Conservation (phyloP, 2,113 vertebrate species). For the Sula dactylatra region DNA sequence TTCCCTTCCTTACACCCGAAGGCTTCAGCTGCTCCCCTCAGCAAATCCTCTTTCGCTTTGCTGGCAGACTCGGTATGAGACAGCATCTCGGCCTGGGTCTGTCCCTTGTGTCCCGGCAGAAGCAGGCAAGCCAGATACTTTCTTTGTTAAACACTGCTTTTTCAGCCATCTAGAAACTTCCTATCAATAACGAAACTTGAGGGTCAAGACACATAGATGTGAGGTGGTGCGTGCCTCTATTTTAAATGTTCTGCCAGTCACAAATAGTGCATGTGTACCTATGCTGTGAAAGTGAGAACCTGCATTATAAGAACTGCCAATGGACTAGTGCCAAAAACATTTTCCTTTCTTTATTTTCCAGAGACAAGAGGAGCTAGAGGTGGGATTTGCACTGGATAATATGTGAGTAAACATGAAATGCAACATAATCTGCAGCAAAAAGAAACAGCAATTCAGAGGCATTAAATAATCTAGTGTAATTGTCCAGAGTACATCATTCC, state of each 20-base stretch:
- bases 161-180: background rate
- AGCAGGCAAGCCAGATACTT: background rate
- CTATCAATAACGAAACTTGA: background rate
- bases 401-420: constrained; percentile 62
- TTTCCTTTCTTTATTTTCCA: constrained; percentile 11
- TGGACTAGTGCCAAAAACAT: background rate
- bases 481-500: background rate
- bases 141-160: background rate
- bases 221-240: background rate
- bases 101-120: background rate
- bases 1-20: background rate
- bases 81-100: background rate
- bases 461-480: background rate
- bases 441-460: background rate
- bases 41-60: background rate
- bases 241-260: background rate
- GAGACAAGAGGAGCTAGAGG: constrained; percentile 58
- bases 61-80: background rate
- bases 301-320: background rate
- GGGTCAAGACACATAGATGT: background rate
- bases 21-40: background rate
- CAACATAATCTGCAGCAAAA: background rate
- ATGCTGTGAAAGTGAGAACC: background rate
- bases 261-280: background rate
- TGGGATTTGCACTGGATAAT: constrained; percentile 61